These are phyloP conservation scores for Epicauta chinensis DNA, from an alignment of 1,140 invertebrate genomes.

Conservation along the genomic window DNA sequence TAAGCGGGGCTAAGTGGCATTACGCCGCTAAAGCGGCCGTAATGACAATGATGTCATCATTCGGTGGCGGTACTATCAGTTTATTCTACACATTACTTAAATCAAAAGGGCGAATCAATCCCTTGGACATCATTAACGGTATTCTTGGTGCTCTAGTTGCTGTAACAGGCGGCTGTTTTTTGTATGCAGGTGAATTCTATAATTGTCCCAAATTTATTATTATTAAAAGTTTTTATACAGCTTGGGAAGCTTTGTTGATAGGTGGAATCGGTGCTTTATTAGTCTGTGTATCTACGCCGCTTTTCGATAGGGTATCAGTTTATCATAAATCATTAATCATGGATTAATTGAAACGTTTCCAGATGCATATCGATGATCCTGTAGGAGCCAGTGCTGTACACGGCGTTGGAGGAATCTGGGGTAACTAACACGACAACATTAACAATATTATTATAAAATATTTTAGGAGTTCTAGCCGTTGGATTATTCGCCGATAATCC, in stretches of 20 bases:
- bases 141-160: slow-evolving; percentile 80
- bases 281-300: slow-evolving; percentile 60
- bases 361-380: slow-evolving; percentile 78
- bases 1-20: slow-evolving; percentile 71
- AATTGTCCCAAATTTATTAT: background rate
- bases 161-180: slow-evolving; percentile 87
- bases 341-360: slow-evolving; percentile 20
- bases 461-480: slow-evolving; percentile 62
- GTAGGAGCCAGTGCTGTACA: slow-evolving; percentile 87
- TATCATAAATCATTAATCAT: background rate
- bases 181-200: slow-evolving; percentile 52
- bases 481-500: slow-evolving; percentile 88
- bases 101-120: slow-evolving; percentile 67
- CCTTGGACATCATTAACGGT: slow-evolving; percentile 83
- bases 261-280: slow-evolving; percentile 72
- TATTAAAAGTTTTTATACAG: slow-evolving; percentile 31
- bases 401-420: slow-evolving; percentile 67
- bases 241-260: slow-evolving; percentile 80
- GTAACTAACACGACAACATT: slow-evolving; percentile 31
- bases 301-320: slow-evolving; percentile 57
- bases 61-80: slow-evolving; percentile 78
- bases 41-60: slow-evolving; percentile 82
- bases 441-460: slow-evolving; percentile 50
- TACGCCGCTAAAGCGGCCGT: slow-evolving; percentile 84
- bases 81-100: slow-evolving; percentile 60